phyloP scores from a whole-genome alignment of 2,797 vertebrate species.

The Argentina silus region DNA sequence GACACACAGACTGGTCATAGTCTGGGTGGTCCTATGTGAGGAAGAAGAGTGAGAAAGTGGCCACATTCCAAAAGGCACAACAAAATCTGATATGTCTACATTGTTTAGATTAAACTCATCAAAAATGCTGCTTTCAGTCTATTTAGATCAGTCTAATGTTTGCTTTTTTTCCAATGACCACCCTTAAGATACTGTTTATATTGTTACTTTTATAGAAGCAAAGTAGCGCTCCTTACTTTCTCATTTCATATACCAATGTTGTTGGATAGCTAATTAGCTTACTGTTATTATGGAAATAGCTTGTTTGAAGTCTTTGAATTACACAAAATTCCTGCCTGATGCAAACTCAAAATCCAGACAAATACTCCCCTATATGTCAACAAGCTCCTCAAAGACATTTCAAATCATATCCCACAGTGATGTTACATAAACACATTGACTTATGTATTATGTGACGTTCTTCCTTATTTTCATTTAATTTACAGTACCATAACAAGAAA shows the following conservation, averaged over 20 bases:
- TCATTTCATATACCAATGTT: too few relatives aligned
- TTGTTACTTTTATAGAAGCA: too few relatives aligned
- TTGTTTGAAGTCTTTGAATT: too few relatives aligned
- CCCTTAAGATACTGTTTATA: too few relatives aligned
- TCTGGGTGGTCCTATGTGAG: conserved; percentile 80
- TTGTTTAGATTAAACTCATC: conserved; percentile 5
- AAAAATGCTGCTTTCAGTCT: not conserved
- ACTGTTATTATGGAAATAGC: not conserved
- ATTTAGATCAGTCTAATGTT: too few relatives aligned
- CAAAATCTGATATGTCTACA: not conserved
- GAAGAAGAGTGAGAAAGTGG: conserved; percentile 22
- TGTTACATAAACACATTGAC: not conserved
- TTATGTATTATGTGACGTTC: not conserved
- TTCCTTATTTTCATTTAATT: not conserved
- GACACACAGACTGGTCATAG: conserved; percentile 81
- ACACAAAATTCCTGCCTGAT: not conserved
- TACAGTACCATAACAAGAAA: not conserved
- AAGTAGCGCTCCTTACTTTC: too few relatives aligned
- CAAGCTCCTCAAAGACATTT: not conserved
- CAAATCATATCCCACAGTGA: not conserved
- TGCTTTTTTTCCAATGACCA: too few relatives aligned
- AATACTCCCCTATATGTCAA: not conserved
- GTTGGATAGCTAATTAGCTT: too few relatives aligned
- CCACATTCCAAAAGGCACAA: not conserved
- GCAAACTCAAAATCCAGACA: not conserved